Base-by-base conservation (phyloP, 2,113 vertebrate genomes). In the Plestiodon gilberti region DNA sequence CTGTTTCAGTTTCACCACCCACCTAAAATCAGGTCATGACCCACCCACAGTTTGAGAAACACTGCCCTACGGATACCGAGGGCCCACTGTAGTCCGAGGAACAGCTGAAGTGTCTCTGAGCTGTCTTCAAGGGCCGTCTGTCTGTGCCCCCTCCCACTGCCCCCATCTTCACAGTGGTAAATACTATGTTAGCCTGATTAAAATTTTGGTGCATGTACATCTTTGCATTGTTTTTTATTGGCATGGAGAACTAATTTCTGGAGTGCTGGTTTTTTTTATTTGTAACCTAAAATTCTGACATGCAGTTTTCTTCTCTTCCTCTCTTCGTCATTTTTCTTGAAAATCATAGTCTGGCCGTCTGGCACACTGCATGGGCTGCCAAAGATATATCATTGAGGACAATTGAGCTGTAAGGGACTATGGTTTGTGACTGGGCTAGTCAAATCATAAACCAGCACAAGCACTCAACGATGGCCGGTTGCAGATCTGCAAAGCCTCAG, bases 401-500 rank as follows among this genome's bases (percentile, higher is more conserved):
- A 10, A 2, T 69, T 77, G 89, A 91, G 81, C 52, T 28, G 22
- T 55, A 30, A 69, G 43, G 62, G 30, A 62, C 30, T 30, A 28
- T 17, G 43, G 30, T 38, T 64, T 55, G 48, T 2, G 6, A 14
- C 43, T 75, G 73, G 25, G 73, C 62, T 85, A 30, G 22, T 33
- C 71, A 17, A 70, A 62, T 88, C 5, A 77, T 90, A 62, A 87
- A 81, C 67, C 77, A 6, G 9, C 17, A 1, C 33, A 5, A 83
- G 82, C 86, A 64, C 62, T 30, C 1, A 65, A 10, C 2, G 82
- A 81, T 74, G 0, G 0, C 61, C 69, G 55, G 69, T 76, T 79
- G 64, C 85, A 40, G 18, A 40, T 87, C 69, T 84, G 35, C 30
- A 1, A 18, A 82, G 38, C 30, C 88, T 80, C 65, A 86, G 48